Evolutionary conservation across 64 coral and sea anemone species (phyloP).

Genomic region (Montipora sp.): DNA sequence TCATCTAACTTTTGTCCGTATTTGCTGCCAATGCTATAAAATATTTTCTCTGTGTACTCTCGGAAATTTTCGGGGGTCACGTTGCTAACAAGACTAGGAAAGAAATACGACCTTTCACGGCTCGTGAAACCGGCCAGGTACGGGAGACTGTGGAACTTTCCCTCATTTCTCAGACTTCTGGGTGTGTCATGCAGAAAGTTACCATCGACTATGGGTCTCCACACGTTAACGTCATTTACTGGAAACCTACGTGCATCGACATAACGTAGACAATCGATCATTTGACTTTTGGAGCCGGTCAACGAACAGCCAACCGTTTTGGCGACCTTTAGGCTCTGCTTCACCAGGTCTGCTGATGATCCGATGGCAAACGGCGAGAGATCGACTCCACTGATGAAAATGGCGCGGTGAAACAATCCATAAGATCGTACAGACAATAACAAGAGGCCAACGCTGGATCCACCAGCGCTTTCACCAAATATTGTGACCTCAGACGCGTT

Average conservation of each 20-base stretch:
- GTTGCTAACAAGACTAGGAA: background rate
- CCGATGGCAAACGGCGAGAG: constrained; percentile 69
- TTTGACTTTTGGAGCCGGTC: background rate
- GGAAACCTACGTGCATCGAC: constrained; percentile 9
- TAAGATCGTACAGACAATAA: constrained; percentile 56
- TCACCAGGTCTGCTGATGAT: background rate
- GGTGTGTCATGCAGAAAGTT: constrained; percentile 70
- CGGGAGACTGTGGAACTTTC: constrained; percentile 62
- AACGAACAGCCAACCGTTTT: constrained; percentile 13
- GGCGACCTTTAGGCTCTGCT: background rate
- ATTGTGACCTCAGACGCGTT: constrained; percentile 63
- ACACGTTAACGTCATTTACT: constrained; percentile 50
- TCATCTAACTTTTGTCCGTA: constrained; percentile 15
- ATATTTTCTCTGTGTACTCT: background rate
- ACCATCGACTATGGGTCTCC: constrained; percentile 74
- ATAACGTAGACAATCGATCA: constrained; percentile 51
- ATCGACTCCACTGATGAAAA: constrained; percentile 61
- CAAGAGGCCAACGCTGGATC: constrained; percentile 67
- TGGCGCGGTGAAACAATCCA: constrained; percentile 61
- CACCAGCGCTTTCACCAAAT: constrained; percentile 79
- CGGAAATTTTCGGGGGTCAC: constrained; percentile 28
- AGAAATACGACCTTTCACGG: constrained; percentile 75
- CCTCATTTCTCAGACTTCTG: constrained; percentile 50
- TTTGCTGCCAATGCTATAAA: constrained; percentile 33
- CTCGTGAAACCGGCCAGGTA: constrained; percentile 72